Evolutionary conservation across 2,797 vertebrate genomes (phyloP), one percentile per base, ranked within the genome.

Genomic region (Sardinella longiceps): DNA sequence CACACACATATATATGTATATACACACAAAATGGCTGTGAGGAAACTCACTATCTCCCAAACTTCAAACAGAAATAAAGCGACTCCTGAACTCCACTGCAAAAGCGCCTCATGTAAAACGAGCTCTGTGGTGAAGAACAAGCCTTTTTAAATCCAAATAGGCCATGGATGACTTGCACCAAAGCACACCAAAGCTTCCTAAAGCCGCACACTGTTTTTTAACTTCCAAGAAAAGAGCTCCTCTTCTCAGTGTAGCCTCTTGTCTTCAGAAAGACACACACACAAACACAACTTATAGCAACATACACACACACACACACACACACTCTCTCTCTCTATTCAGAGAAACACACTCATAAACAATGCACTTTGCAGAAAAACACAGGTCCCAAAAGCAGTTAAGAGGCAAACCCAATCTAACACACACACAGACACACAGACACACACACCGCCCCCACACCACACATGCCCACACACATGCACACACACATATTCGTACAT

Each of bases 121-220:
- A 74, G 30, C 15, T 28, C 30, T 37, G 30, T 37, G 33, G 66
- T 74, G 66, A 15, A 37, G 30, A 37, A 74, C 66, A 74, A 74
- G 66, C 14, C 14, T 1, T 15, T 74, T 74, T 74, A 74, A 74
- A 74, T 74, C 66, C 66, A 74, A 74, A 74, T 74, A 74, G 66
- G 66, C 39, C 66, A 74, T 37, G 66, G 30, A 74, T 74, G 30
- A 74, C 66, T 74, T 37, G 39, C 3, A 28, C 58, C 20, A 28
- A 9, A 28, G 53, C 30, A 74, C 25, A 25, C 25, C 28, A 63
- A 63, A 63, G 60, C 60, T 11, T 63, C 25, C n/a, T 63, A 63
- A 63, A 63, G 58, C 58, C 58, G 0, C 4, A 5, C 23, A 53
- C 51, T 53, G 4, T 20, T 23, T 53, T 23, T 23, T 3, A 23